phyloP scores from a whole-genome alignment of 2,113 vertebrate species.

The Caranx ignobilis region DNA sequence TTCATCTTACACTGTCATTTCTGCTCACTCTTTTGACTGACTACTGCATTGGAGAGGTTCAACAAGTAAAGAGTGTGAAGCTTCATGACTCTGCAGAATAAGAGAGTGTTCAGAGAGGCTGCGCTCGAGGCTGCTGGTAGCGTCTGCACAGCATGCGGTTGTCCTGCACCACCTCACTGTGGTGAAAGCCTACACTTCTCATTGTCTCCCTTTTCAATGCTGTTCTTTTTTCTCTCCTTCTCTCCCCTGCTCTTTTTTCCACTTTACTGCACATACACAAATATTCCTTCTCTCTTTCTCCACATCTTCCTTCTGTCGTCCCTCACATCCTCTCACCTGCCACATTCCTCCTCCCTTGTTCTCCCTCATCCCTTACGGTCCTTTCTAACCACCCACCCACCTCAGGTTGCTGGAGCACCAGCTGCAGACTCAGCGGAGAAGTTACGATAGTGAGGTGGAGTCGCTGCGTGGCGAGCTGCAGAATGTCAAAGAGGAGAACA shows the following conservation, averaged over 20 bases:
- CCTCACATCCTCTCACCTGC: neutral
- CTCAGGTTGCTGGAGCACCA: constrained; percentile 94
- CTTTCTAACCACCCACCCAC: neutral
- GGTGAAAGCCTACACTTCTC: constrained; percentile 10
- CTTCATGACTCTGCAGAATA: neutral
- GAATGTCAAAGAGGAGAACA: constrained; percentile 96
- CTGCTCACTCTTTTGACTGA: constrained; percentile 7
- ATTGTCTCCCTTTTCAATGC: neutral
- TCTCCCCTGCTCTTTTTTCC: neutral
- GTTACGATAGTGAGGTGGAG: constrained; percentile 92
- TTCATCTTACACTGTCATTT: neutral
- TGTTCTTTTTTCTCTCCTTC: neutral
- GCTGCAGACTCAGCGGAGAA: constrained; percentile 93
- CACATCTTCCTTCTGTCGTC: neutral
- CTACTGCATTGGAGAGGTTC: neutral
- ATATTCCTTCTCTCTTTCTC: neutral
- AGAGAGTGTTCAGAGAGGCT: neutral
- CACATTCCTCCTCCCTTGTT: neutral
- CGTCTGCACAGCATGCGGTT: constrained; percentile 64
- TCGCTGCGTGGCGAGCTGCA: constrained; percentile 93
- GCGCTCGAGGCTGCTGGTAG: constrained; percentile 36
- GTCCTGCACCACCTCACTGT: constrained; percentile 4
- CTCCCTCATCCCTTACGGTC: neutral
- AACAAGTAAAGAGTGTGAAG: neutral
- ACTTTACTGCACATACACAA: neutral